Conservation (phyloP, 2,797 vertebrate genomes). For the Hippopotamyrus pictus region DNA sequence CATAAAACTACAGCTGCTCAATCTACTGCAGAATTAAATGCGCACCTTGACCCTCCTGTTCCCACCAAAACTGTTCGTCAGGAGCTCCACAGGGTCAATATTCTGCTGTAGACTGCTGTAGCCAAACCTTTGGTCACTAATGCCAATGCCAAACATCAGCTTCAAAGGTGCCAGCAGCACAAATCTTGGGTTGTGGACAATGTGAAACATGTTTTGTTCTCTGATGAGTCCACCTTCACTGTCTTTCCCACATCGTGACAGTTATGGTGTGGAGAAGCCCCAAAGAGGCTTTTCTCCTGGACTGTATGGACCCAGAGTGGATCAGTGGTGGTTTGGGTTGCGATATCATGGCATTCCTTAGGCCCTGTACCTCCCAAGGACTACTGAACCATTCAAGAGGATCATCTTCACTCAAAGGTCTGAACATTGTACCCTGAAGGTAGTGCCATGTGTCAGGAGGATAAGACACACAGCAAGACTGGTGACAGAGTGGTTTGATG, state of each 20-base stretch:
- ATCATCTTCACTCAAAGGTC: neutral
- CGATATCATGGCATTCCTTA: neutral
- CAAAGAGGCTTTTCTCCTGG: neutral
- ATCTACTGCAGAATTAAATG: neutral
- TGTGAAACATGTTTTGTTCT: neutral
- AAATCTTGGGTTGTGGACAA: neutral
- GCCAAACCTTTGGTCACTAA: neutral
- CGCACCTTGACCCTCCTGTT: neutral
- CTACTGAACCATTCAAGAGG: neutral
- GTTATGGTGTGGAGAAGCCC: neutral
- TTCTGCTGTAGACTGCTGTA: neutral
- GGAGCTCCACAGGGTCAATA: neutral
- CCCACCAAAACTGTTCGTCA: neutral
- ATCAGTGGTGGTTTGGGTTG: neutral
- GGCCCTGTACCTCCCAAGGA: neutral
- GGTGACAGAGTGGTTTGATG: neutral
- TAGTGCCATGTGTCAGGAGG: neutral
- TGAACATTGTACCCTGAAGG: neutral
- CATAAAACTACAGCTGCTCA: neutral
- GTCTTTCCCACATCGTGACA: neutral
- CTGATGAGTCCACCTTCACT: neutral
- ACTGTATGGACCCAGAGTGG: neutral
- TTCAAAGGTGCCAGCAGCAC: neutral
- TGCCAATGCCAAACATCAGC: neutral
- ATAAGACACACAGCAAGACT: neutral